Base-by-base conservation (phyloP, 2,888 invertebrate genomes). In the Drosophila pseudotalamancana region DNA sequence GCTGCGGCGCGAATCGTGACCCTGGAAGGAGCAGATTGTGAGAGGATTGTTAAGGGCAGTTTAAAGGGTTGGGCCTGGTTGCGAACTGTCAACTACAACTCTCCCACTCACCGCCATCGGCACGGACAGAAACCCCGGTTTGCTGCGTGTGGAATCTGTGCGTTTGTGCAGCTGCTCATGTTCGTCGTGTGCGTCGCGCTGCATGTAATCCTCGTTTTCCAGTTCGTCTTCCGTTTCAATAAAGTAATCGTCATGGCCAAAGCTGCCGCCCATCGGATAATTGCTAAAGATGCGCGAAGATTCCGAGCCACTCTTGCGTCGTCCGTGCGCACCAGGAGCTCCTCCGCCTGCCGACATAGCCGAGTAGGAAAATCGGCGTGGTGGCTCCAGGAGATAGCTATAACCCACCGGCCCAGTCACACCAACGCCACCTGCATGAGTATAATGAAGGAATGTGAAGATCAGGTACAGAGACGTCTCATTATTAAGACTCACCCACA, bases 381-480 rank as follows among this genome's bases (percentile, higher is more conserved):
- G 93, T 23, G 95, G 94, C 57, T 95, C 95, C 72, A 95, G 91
- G 54, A 96, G 89, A 82, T 95, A 93, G 78, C 95, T 95, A 72
- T 95, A 96, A 59, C 95, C 95, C 12, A 94, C 94, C 4, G 94
- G 94, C 57, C 95, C 95, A 6, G 94, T 60, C 5, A 69, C 76
- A 2, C 72, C 80, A 4, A 78, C 94, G 12, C 94, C 94, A 48
- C 88, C 88, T 93, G 23, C 4, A 67, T 49, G 8, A n/a, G 21
- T 1, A 6, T 21, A 2, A 16, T n/a, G 11, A 9, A 11, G 2
- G 4, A 3, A 34, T 9, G 29, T 0, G 27, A 6, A 19, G 18
- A 31, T 5, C 5, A 8, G 14, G 2, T 0, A 16, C 2, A 18
- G 12, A 1, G 0, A n/a, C 4, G 16, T 0, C 12, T 1, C 5